These are phyloP conservation scores for Zosterops hypoxanthus DNA, from an alignment of 2,113 vertebrate genomes.

Conservation along the genomic window DNA sequence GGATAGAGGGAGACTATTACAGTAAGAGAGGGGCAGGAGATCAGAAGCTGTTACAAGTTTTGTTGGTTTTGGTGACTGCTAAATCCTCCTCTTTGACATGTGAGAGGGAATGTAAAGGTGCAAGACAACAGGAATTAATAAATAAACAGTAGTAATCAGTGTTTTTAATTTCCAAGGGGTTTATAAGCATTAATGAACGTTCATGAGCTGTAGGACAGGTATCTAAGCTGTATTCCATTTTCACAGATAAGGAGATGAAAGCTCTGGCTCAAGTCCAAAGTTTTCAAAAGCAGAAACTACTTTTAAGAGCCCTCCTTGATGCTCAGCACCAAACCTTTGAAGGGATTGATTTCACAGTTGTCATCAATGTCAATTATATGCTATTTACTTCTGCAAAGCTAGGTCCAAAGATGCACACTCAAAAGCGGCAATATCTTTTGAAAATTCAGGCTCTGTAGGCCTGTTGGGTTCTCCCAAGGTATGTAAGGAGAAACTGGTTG, in stretches of 20 bases:
- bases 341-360: not conserved
- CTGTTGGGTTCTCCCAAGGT: not conserved
- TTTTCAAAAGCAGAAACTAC: conserved; percentile 33
- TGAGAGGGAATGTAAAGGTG: not conserved
- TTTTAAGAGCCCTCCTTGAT: not conserved
- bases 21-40: not conserved
- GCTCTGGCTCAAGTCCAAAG: conserved; percentile 39
- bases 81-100: not conserved
- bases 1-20: not conserved
- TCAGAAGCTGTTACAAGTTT: not conserved
- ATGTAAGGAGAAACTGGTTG: not conserved
- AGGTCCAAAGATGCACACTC: not conserved
- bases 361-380: not conserved
- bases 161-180: not conserved
- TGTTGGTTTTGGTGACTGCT: not conserved
- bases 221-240: not conserved
- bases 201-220: not conserved
- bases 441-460: not conserved
- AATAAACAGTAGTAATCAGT: not conserved
- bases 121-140: conserved; percentile 2
- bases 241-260: conserved; percentile 51
- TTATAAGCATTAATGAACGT: conserved; percentile 32
- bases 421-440: not conserved
- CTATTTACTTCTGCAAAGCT: not conserved
- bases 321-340: not conserved